phyloP scores from a whole-genome alignment of 2,888 invertebrate species.

The Steinernema carpocapsae region DNA sequence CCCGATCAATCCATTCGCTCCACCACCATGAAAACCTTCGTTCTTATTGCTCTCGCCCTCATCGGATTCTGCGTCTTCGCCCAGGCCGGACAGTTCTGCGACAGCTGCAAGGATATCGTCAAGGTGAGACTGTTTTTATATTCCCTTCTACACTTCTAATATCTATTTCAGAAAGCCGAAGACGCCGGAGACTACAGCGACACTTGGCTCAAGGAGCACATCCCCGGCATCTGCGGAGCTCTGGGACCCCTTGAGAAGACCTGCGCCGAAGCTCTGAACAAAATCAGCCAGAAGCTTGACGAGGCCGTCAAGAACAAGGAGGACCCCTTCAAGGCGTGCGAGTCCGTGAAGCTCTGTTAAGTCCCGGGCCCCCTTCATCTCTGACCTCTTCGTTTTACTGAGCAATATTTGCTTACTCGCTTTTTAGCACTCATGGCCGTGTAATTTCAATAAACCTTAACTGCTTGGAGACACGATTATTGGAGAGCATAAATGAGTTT shows the following conservation, averaged over 20 bases:
- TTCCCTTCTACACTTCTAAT: background rate
- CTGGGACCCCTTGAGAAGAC: background rate
- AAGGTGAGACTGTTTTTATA: background rate
- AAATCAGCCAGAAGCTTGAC: background rate
- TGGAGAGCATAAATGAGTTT: too few relatives aligned
- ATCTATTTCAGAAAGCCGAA: background rate
- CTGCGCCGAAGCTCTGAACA: background rate
- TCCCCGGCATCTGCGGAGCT: background rate
- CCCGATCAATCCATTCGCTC: too few relatives aligned
- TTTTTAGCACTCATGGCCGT: too few relatives aligned
- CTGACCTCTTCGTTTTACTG: too few relatives aligned
- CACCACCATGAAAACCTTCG: background rate
- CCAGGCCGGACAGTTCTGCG: background rate
- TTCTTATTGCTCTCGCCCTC: background rate
- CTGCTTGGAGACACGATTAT: too few relatives aligned
- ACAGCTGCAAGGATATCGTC: background rate
- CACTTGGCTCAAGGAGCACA: background rate
- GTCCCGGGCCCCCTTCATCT: too few relatives aligned
- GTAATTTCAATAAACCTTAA: too few relatives aligned
- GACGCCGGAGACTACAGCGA: background rate
- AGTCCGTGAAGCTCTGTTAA: background rate
- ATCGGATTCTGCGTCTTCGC: background rate
- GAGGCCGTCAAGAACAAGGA: background rate
- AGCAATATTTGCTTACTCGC: too few relatives aligned
- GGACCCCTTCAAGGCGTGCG: background rate